Base-by-base conservation (phyloP, 2,113 vertebrate species). In the Cyphomyrus discorhynchus region DNA sequence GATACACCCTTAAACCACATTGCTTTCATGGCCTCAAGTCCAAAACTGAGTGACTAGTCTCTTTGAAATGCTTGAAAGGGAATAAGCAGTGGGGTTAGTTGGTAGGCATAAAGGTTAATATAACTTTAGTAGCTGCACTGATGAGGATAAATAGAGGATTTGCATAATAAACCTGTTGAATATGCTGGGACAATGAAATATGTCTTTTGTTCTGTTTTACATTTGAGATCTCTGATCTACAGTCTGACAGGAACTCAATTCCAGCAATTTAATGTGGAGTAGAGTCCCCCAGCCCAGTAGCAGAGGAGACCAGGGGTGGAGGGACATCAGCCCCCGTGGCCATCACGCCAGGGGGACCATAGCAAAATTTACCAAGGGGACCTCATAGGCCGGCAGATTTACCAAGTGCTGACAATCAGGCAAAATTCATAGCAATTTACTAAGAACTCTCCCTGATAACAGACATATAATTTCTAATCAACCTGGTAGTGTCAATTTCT, bases 11-110 rank as follows among this genome's bases (percentile, higher is more conserved):
- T 84, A 46, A 84, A 84, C 39, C 21, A 80, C 74, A 80, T 39
- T 42, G n/a, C 31, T 87, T 87, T 87, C 10, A 87, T 87, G 85
- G 85, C 13, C 47, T 87, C 27, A 53, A 53, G 50, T 53, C 85
- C 27, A 87, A 52, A 35, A 27, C 49, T 86, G 85, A n/a, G 47
- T 35, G 50, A 35, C 19, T 49, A n/a, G 8, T 17, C n/a, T 49
- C 50, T 53, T 53, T 50, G 85, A 86, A 87, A 39, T 52, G 19
- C 31, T 87, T 87, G 7, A 6, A 35, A 27, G n/a, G 13, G 13
- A 53, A 53, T 80, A 80, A 80, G 74, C 74, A 80, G 74, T 42
- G 35, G 35, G 35, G 31, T 80, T 80, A 42, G 31, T 70, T 70
- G 17, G 74, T 39, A 80, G 74, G 35, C 15, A 80, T 42, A 80